Evolutionary conservation across 2,113 vertebrate species (phyloP), one percentile per base, ranked within the genome.

Genomic region (Melospiza georgiana): DNA sequence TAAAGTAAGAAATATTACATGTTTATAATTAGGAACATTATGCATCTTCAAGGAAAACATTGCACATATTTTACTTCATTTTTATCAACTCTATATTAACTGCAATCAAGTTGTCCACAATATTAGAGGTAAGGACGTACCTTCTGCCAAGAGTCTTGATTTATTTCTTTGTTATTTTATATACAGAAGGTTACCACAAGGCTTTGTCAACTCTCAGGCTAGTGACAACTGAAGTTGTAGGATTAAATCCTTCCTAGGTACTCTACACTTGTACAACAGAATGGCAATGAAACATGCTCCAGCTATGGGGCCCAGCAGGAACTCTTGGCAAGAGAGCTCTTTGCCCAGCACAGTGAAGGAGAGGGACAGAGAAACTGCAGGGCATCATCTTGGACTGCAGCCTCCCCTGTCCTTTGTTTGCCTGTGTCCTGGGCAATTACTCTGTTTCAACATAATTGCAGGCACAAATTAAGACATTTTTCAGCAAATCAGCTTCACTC

Each of bases 1-100:
- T 30, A 92, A 97, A 94, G 63, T 90, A 93, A 97, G 21, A 80
- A 67, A 85, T 25, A 71, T 33, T 48, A 88, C 51, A 94, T 80
- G 84, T 87, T 80, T 87, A 57, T 77, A 81, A 63, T 39, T 15
- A 81, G 81, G 27, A 83, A 71, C 25, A 65, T 69, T 15, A 69
- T 14, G 8, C 4, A 88, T 37, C 16, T 51, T 15, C 61, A 85
- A 87, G 28, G 19, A 89, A 87, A 87, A 44, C 5, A 59, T 4
- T 2, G 3, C 11, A 65, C 3, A 20, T 23, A 52, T 22, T 73
- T 83, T 28, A 46, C 19, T 46, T 46, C 44, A 46, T 11, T 46
- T 46, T 46, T 21, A 20, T 46, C 44, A 46, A 21, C 44, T 46
- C 44, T 46, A 10, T 46, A 21, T 46, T 46, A 66, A 39, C 5